Conservation (phyloP, 2,888 invertebrate species). For the Sminthurides aquaticus region DNA sequence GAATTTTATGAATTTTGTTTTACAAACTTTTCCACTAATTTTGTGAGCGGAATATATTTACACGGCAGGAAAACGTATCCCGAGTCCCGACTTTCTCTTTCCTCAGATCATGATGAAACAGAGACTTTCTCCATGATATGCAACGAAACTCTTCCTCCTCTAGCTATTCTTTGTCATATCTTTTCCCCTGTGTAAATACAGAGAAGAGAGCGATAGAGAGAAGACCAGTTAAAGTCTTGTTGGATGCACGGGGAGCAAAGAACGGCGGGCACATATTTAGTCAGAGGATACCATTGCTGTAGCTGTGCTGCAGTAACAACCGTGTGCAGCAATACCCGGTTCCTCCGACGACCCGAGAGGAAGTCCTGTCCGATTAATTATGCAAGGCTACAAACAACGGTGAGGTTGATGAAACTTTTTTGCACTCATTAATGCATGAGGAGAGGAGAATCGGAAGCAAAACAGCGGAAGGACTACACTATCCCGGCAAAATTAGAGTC, state of each 20-base stretch:
- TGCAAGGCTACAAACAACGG: background rate
- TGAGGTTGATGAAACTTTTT: background rate
- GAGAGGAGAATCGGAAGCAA: too few relatives aligned
- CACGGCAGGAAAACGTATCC: background rate
- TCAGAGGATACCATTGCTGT: too few relatives aligned
- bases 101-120: too few relatives aligned
- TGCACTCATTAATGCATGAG: background rate
- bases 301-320: too few relatives aligned
- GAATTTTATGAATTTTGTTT: background rate
- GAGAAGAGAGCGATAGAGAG: too few relatives aligned
- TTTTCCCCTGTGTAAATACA: background rate
- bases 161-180: background rate
- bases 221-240: background rate
- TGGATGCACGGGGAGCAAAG: background rate
- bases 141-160: background rate
- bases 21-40: background rate
- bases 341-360: background rate
- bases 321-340: background rate
- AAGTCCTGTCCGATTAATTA: background rate
- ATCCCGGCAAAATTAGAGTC: too few relatives aligned
- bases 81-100: too few relatives aligned
- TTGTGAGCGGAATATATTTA: background rate
- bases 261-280: too few relatives aligned
- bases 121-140: too few relatives aligned
- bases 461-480: too few relatives aligned